Conservation (phyloP, 2,888 invertebrate genomes). For the Agonopterix subpropinquella region DNA sequence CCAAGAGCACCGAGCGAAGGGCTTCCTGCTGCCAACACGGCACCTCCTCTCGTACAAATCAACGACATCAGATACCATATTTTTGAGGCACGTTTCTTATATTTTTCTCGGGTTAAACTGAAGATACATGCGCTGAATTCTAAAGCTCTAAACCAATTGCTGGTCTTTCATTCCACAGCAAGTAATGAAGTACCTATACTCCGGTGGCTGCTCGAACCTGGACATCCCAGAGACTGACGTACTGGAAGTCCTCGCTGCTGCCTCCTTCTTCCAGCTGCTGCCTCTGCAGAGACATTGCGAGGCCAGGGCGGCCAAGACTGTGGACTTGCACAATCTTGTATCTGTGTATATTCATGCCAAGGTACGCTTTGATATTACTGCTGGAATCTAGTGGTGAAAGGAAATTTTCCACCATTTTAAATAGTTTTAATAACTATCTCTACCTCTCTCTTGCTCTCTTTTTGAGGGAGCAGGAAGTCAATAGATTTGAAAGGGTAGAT, state of each 20-base stretch:
- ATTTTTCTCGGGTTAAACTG: not conserved
- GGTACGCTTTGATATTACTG: slow-evolving; percentile 57
- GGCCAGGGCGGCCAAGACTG: slow-evolving; percentile 87
- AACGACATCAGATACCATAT: slow-evolving; percentile 95
- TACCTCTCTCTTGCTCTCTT: too few relatives aligned
- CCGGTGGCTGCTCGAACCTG: slow-evolving; percentile 88
- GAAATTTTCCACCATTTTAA: not conserved
- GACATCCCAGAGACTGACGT: slow-evolving; percentile 88
- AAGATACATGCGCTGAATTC: too few relatives aligned
- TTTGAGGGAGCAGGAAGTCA: too few relatives aligned
- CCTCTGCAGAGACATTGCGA: slow-evolving; percentile 91
- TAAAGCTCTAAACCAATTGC: too few relatives aligned
- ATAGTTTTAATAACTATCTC: not conserved
- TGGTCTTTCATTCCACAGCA: slow-evolving; percentile 68
- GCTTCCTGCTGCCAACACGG: slow-evolving; percentile 29
- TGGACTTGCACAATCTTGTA: slow-evolving; percentile 91
- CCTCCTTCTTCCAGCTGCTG: slow-evolving; percentile 93
- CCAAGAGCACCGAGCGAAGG: slow-evolving; percentile 38
- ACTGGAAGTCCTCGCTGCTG: slow-evolving; percentile 92
- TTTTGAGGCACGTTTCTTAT: slow-evolving; percentile 81
- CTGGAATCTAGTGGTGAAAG: not conserved
- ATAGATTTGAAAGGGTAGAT: too few relatives aligned
- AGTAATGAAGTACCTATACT: slow-evolving; percentile 95
- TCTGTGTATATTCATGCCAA: slow-evolving; percentile 96
- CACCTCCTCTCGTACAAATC: slow-evolving; percentile 90